Percentiles rank a stretch among this genome's conserved stretches.
These are phyloP conservation scores for Psittacula echo DNA, from an alignment of 2,797 vertebrate genomes.

Conservation along the genomic window DNA sequence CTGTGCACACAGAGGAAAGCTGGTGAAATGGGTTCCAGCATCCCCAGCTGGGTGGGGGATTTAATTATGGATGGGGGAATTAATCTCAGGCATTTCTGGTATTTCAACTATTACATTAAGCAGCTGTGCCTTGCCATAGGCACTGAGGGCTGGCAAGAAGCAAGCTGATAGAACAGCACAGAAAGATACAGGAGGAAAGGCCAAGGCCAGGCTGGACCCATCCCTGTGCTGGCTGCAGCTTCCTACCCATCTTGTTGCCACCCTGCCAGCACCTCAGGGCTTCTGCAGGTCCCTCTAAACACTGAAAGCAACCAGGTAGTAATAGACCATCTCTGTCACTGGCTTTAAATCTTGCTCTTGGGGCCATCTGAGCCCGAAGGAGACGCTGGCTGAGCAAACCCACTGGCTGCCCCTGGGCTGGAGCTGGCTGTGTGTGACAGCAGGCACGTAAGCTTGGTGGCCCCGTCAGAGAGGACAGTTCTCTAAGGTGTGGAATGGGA, in stretches of 20 bases:
- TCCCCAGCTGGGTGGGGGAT: not conserved
- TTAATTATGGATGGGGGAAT: not conserved
- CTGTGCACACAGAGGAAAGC: not conserved
- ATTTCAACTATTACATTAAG: not conserved
- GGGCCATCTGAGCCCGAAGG: not conserved
- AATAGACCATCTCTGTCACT: not conserved
- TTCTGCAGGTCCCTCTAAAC: not conserved
- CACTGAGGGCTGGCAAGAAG: not conserved
- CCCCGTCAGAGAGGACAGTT: not conserved
- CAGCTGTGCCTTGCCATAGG: not conserved
- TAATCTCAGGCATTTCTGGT: conserved; percentile 16
- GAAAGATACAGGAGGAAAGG: not conserved
- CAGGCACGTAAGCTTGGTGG: conserved; percentile 9
- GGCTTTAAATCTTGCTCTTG: not conserved
- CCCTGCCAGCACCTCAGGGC: not conserved
- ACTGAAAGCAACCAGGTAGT: not conserved
- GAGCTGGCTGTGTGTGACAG: not conserved
- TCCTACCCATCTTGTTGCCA: not conserved
- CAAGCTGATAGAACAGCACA: not conserved
- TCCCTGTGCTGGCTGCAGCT: accelerated
- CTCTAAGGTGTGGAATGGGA: conserved; percentile 12
- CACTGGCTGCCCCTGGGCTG: not conserved
- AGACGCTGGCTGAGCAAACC: not conserved
- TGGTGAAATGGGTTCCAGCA: not conserved
- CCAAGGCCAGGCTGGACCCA: not conserved